phyloP scores from a whole-genome alignment of 2,888 invertebrate species.

The Deroplatys truncata region DNA sequence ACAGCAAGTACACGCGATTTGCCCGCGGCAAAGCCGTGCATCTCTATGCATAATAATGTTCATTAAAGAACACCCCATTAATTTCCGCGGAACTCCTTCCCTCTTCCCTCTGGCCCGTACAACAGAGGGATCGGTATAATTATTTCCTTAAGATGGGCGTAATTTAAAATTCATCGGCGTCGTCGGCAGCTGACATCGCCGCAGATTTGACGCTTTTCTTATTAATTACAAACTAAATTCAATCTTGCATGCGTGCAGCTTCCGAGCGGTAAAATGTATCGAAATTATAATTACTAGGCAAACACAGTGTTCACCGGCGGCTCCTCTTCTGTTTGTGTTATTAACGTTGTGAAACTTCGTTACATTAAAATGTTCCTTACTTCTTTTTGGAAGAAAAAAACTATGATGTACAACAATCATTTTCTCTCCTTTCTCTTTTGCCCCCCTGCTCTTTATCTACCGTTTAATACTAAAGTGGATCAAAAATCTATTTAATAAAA shows the following conservation, averaged over 20 bases:
- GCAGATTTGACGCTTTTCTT: not conserved
- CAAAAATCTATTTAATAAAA: too few species aligned
- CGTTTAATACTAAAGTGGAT: too few species aligned
- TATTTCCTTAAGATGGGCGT: slow-evolving; percentile 2
- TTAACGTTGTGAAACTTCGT: too few species aligned
- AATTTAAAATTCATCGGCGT: slow-evolving; percentile 13
- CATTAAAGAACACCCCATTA: not conserved
- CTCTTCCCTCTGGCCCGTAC: not conserved
- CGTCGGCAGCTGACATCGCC: slow-evolving; percentile 7
- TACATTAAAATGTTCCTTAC: too few species aligned
- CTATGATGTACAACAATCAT: too few species aligned
- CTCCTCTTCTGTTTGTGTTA: too few species aligned
- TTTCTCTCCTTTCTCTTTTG: too few species aligned
- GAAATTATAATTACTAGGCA: not conserved
- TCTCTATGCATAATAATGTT: not conserved
- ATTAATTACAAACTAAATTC: slow-evolving; percentile 10
- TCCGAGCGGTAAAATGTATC: not conserved
- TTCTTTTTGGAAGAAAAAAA: too few species aligned
- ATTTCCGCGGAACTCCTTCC: not conserved
- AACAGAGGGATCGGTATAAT: not conserved
- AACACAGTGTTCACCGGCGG: not conserved
- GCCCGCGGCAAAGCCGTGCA: not conserved
- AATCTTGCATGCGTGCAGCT: not conserved
- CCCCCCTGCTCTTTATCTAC: too few species aligned
- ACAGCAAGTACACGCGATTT: not conserved